Percentiles rank a stretch among this genome's conserved stretches.
These are phyloP conservation scores for Drosophila arizonae DNA, from an alignment of 1,140 invertebrate genomes.

Conservation along the genomic window DNA sequence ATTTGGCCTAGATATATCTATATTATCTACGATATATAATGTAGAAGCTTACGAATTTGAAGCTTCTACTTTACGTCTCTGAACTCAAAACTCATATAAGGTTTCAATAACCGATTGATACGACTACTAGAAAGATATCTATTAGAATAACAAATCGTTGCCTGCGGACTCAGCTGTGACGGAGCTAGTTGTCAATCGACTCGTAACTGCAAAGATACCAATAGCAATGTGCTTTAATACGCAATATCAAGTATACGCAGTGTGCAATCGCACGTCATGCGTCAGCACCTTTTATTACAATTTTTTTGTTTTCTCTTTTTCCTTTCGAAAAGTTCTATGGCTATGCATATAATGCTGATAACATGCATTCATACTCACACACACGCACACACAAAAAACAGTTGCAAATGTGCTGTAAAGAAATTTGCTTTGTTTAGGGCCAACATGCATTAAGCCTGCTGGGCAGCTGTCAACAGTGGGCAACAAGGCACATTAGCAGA, in stretches of 20 bases:
- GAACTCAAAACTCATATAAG: too few species aligned
- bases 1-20: too few species aligned
- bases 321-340: slow-evolving; percentile 5
- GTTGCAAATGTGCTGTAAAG: slow-evolving; percentile 30
- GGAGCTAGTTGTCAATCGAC: not conserved
- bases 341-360: slow-evolving; percentile 17
- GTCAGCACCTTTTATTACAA: slow-evolving; percentile 9
- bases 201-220: too few species aligned
- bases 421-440: slow-evolving; percentile 61
- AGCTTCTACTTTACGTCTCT: too few species aligned
- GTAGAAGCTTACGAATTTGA: too few species aligned
- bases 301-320: not conserved
- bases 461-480: slow-evolving; percentile 60
- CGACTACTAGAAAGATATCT: too few species aligned
- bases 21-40: too few species aligned
- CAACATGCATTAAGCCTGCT: slow-evolving; percentile 47
- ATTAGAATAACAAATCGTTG: too few species aligned
- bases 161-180: not conserved
- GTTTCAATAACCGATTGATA: too few species aligned
- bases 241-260: slow-evolving; percentile 57
- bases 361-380: slow-evolving; percentile 11
- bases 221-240: not conserved
- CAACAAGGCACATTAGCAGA: slow-evolving; percentile 48
- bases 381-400: not conserved
- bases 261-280: slow-evolving; percentile 33